Base-by-base conservation (phyloP, 2,888 invertebrate genomes). In the Leucophenga maculata region DNA sequence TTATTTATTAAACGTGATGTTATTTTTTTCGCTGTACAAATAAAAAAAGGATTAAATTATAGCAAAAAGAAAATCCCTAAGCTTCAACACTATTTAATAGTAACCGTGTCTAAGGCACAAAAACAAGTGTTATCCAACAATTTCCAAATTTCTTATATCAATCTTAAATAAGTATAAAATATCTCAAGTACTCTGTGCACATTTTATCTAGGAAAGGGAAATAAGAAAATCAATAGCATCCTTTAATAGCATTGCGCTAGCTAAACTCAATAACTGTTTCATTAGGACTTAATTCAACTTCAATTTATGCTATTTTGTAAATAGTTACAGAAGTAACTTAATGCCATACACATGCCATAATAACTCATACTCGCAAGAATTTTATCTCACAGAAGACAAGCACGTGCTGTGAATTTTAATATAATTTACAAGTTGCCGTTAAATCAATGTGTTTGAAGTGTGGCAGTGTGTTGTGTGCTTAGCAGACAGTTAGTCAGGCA, bases 331-430 rank as follows among this genome's bases (percentile, higher is more conserved):
- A n/a, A n/a, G 55, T 31, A 55, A 55, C 65, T 20, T 26, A 20
- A 20, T 11, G 26, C 6, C 14, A 26, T 22, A 20, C 14, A 26
- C 55, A 20, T 26, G 55, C 55, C 11, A 55, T 22, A 20, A 9
- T 31, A 4, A 59, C 4, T 31, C 14, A 59, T 1, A 31, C 59
- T 31, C 57, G n/a, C 3, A 59, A 59, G 13, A n/a, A 32, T 39
- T 60, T 60, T 44, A 64, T 67, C 48, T 68, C 65, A 50, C 65
- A 68, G 70, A 50, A 26, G 64, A 16, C 20, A 22, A 11, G 64
- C 75, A 78, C 78, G 78, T 78, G 77, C 74, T 72, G 57, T 74
- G 77, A 69, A 75, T 78, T 72, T 71, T 75, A 74, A 75, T 73
- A 74, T 65, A 70, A 77, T 78, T 72, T 72, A 74, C 65, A 72